These are phyloP conservation scores for Aproaerema taeniolella DNA, from an alignment of 2,888 invertebrate genomes.

Conservation along the genomic window DNA sequence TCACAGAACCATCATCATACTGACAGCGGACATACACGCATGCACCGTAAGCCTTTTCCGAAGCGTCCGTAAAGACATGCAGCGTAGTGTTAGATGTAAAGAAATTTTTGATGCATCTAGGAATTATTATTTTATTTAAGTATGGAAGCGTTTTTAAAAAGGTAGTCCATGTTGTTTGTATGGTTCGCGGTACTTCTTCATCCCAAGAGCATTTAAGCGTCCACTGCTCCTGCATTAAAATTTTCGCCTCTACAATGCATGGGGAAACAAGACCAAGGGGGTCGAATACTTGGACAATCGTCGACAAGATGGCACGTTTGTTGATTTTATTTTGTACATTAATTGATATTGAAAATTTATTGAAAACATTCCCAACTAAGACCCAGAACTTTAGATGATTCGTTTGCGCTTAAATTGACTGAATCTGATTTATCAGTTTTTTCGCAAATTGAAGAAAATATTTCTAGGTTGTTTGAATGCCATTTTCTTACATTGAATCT, in stretches of 20 bases:
- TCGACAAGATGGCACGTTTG: conserved; percentile 9
- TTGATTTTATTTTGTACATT: no score
- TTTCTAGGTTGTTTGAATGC: conserved; percentile 13
- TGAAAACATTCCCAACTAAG: no score
- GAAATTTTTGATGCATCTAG: no score
- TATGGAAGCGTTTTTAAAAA: conserved; percentile 4
- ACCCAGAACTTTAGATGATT: no score
- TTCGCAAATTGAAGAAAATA: neutral
- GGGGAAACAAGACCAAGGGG: conserved; percentile 17
- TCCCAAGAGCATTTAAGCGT: conserved; percentile 15
- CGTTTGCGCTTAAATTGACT: no score
- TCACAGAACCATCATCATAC: conserved; percentile 1
- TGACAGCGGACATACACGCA: conserved; percentile 7
- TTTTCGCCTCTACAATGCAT: conserved; percentile 16
- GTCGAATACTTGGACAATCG: conserved; percentile 10
- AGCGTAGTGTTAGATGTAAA: no score
- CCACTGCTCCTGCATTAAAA: conserved; percentile 21
- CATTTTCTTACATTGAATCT: conserved; percentile 17
- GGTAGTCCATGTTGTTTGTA: conserved; percentile 5
- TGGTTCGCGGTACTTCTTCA: conserved; percentile 12
- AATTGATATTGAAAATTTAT: no score
- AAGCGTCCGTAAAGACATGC: conserved; percentile 13
- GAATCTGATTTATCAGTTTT: conserved; percentile 3
- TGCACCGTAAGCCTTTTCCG: conserved; percentile 10
- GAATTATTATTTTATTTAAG: conserved; percentile 8